Evolutionary conservation across 2,888 invertebrate genomes (phyloP), one percentile per base, ranked within the genome.

Genomic region (Trachelus troglodyta): DNA sequence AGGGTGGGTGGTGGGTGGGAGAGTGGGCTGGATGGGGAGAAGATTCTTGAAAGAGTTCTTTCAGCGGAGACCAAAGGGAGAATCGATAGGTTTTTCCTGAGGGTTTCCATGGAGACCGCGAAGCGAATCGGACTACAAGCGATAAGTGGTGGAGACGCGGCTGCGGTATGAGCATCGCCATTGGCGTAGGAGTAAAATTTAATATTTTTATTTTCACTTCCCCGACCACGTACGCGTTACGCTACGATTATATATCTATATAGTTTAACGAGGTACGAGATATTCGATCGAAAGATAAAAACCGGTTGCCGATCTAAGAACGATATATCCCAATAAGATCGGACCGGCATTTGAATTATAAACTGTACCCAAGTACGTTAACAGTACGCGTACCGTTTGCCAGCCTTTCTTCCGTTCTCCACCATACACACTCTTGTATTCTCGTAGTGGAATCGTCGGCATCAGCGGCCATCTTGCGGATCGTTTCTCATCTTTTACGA

Each of bases 81-180:
- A 91, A 91, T 91, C 91, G 90, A 91, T 91, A 91, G 91, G 88
- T 91, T 91, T 91, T 91, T 91, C 89, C 83, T 89, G 88, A 87
- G 89, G 88, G 91, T 91, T 89, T 87, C 91, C 91, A 91, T 91
- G 91, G 91, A 89, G 87, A 91, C 91, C 90, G 87, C 90, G 88
- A 83, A 82, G 83, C 79, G 83, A 84, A 90, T 88, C 85, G 85
- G 87, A 88, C 89, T 87, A 87, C 87, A 88, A 86, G 87, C 89
- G 89, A 89, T 88, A 89, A 89, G 86, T 89, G 88, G 86, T 85
- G 84, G 87, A 88, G 87, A 87, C 85, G 85, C 80, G 69, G 83
- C 85, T 87, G 56, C 85, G 82, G 87, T 88, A 90, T 89, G 90
- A 91, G 88, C 89, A 89, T 89, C 88, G 85, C 79, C 82, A 79